Percentiles rank a stretch among this genome's conserved stretches.
These are phyloP conservation scores for Gorsachius magnificus DNA, from an alignment of 2,797 vertebrate genomes.

Conservation along the genomic window DNA sequence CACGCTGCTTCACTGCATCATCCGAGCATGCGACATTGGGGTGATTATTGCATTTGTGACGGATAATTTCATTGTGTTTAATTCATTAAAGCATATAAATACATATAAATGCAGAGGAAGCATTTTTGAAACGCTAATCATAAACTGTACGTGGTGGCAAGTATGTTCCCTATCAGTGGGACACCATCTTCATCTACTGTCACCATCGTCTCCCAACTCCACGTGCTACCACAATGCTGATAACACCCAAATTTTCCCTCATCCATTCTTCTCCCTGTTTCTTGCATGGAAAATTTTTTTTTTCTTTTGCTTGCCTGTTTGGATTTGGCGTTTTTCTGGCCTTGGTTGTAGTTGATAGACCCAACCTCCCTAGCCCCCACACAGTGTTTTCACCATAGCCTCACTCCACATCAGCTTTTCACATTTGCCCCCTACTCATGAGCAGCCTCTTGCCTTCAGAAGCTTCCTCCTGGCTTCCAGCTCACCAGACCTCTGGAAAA, in stretches of 20 bases:
- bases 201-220: accelerated
- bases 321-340: neutral
- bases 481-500: neutral
- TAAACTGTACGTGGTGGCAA: neutral
- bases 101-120: neutral
- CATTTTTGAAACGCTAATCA: neutral
- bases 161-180: neutral
- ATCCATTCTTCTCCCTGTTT: neutral
- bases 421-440: neutral
- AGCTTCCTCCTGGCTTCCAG: neutral
- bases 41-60: accelerated
- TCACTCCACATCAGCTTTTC: neutral
- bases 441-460: neutral
- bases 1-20: slow-evolving; percentile 64
- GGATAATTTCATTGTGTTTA: neutral
- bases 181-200: neutral
- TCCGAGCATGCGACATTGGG: accelerated
- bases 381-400: neutral
- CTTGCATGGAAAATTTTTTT: neutral
- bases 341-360: neutral
- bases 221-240: accelerated
- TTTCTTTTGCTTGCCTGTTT: neutral
- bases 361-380: neutral
- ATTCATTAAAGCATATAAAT: neutral
- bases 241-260: neutral